Evolutionary conservation across 2,797 vertebrate species (phyloP), one percentile per base, ranked within the genome.

Genomic region (Mionectes olivaceus): DNA sequence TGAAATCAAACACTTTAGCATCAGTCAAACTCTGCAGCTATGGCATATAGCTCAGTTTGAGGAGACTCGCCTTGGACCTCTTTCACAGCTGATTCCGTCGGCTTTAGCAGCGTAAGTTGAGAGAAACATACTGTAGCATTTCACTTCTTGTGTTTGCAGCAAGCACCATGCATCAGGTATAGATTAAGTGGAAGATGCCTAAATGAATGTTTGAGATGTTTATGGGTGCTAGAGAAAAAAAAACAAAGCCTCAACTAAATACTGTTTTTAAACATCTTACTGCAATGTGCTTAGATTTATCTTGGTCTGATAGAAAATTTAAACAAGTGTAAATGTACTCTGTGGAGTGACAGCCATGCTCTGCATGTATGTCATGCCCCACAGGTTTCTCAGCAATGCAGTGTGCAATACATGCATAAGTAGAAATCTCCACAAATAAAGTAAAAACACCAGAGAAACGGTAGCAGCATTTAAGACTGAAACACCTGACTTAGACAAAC

Each of bases 321-420:
- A 74, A 83, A 21, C 9, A 56, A 73, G 8, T 19, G 9, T 77
- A 61, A 24, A n/a, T 39, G 9, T 18, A 27, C 3, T 50, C 11
- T 19, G 35, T 39, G 44, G 35, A 80, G 50, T 39, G 27, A 67
- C 64, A 80, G 30, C 17, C 47, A 46, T 1, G 1, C 10, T 61
- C 43, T 46, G 5, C 2, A 4, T 4, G 10, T 27, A 15, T 0
- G 0, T 57, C 10, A 12, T 7, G 22, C 9, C 37, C 32, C 37
- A n/a, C 6, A 19, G 22, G 15, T 35, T 35, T 25, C 41, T 49
- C 43, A 77, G n/a, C 35, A 83, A 39, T 3, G 5, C 21, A 10
- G 5, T 7, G 24, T 19, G n/a, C 32, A 14, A 41, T 7, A 44
- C 28, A 37, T 1, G 2, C 8, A n/a, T 1, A 0, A 2, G 1